Evolutionary conservation across 1,140 invertebrate genomes (phyloP).

Genomic region (Procambarus clarkii): DNA sequence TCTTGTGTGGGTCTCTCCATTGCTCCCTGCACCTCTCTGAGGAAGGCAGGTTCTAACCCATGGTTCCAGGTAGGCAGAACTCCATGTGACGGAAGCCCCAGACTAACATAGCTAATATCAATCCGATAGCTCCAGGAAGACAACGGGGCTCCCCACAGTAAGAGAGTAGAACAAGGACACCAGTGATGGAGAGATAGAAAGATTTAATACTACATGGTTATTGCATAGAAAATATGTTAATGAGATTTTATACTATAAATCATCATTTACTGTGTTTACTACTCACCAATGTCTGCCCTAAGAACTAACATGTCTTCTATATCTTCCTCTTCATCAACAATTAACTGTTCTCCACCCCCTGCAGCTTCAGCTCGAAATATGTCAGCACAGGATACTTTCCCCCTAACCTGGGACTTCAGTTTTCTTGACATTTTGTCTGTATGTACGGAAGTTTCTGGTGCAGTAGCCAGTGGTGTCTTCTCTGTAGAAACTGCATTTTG

Average conservation of each 20-base stretch:
- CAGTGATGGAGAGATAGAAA: too few relatives aligned
- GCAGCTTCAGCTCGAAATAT: slow-evolving; percentile 61
- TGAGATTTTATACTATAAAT: neutral
- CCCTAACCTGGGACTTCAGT: slow-evolving; percentile 39
- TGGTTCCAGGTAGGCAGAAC: too few relatives aligned
- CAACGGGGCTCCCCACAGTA: too few relatives aligned
- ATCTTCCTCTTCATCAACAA: slow-evolving; percentile 64
- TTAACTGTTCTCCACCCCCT: slow-evolving; percentile 18
- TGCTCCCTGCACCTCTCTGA: too few relatives aligned
- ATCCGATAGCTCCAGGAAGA: too few relatives aligned
- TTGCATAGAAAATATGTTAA: too few relatives aligned
- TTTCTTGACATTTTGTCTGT: slow-evolving; percentile 13
- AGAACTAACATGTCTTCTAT: slow-evolving; percentile 52
- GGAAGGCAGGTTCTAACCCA: too few relatives aligned
- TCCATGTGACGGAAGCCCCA: too few relatives aligned
- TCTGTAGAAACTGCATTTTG: neutral
- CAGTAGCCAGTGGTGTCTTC: neutral
- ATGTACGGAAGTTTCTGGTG: neutral
- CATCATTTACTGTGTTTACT: neutral
- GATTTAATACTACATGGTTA: too few relatives aligned
- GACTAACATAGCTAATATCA: too few relatives aligned
- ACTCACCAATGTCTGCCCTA: slow-evolving; percentile 41
- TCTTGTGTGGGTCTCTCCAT: too few relatives aligned
- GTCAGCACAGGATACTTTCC: slow-evolving; percentile 49
- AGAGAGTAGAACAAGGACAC: neutral